Evolutionary conservation across 1,140 invertebrate species (phyloP).

Genomic region (Rhagoletis pomonella): DNA sequence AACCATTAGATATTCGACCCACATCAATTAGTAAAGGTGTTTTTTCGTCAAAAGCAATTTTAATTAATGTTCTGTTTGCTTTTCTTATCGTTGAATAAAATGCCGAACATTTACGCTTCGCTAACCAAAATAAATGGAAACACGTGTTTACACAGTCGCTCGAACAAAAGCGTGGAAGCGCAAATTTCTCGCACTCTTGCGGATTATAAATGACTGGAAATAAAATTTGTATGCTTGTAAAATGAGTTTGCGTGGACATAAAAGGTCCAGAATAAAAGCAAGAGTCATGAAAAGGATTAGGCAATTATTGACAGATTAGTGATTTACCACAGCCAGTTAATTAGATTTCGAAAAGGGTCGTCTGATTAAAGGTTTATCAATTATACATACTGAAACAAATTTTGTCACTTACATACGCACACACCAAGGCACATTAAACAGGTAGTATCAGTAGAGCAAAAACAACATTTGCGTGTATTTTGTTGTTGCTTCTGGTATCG

Average conservation of each 20-base stretch:
- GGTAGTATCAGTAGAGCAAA: no score
- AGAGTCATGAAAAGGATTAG: not conserved
- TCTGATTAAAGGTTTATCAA: not conserved
- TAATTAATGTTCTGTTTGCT: slow-evolving; percentile 11
- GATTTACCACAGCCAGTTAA: not conserved
- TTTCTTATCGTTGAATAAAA: not conserved
- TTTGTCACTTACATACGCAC: no score
- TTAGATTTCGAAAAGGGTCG: not conserved
- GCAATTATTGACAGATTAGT: slow-evolving; percentile 1
- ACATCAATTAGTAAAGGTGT: not conserved
- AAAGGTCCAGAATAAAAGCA: no score
- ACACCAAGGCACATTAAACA: no score
- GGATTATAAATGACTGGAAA: not conserved
- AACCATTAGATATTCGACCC: not conserved
- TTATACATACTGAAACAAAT: no score
- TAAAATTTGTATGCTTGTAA: not conserved
- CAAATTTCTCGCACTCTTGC: not conserved
- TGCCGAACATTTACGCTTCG: not conserved
- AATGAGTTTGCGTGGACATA: not conserved
- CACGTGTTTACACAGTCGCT: not conserved
- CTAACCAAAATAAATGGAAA: not conserved
- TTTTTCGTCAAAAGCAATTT: not conserved
- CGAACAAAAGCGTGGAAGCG: not conserved
- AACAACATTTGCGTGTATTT: no score
- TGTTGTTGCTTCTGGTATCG: no score